A percentile compares a stretch with the other conserved stretches of the same genome.
Conservation (phyloP, 2,113 vertebrate genomes). For the Paratilapia polleni region DNA sequence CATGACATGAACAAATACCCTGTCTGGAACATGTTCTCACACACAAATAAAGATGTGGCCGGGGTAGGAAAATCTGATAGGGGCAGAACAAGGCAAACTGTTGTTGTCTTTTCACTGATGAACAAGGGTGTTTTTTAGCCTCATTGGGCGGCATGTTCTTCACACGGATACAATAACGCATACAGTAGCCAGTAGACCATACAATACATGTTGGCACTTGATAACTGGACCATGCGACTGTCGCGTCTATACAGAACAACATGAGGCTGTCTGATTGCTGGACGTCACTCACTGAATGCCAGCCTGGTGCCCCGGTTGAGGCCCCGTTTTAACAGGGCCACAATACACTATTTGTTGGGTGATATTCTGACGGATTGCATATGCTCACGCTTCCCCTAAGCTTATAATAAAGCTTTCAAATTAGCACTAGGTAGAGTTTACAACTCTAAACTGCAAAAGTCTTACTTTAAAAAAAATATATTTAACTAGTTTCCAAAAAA, state of each 20-base stretch:
- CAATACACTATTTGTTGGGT: slow-evolving; percentile 48
- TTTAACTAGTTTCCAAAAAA: not conserved
- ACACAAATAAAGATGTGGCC: slow-evolving; percentile 11
- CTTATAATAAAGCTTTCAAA: not conserved
- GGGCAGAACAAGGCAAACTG: not conserved
- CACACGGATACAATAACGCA: slow-evolving; percentile 32
- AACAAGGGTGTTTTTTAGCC: not conserved
- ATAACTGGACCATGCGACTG: not conserved
- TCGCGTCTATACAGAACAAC: slow-evolving; percentile 7
- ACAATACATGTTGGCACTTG: not conserved
- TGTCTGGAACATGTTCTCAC: slow-evolving; percentile 12
- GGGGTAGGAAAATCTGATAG: slow-evolving; percentile 34
- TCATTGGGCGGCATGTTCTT: slow-evolving; percentile 44
- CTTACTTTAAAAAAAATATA: accelerated
- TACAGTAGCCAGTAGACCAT: not conserved
- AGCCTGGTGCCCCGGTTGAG: not conserved
- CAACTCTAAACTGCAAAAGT: not conserved
- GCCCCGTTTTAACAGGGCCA: not conserved
- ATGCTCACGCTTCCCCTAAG: not conserved
- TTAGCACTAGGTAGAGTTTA: not conserved
- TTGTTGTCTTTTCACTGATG: slow-evolving; percentile 18
- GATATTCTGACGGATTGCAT: slow-evolving; percentile 5
- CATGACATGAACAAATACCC: not conserved
- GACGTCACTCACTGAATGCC: not conserved
- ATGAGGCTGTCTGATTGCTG: not conserved